A percentile compares a stretch with the other conserved stretches of the same genome.
phyloP scores from a whole-genome alignment of 2,113 vertebrate genomes.

The Furnarius figulus region DNA sequence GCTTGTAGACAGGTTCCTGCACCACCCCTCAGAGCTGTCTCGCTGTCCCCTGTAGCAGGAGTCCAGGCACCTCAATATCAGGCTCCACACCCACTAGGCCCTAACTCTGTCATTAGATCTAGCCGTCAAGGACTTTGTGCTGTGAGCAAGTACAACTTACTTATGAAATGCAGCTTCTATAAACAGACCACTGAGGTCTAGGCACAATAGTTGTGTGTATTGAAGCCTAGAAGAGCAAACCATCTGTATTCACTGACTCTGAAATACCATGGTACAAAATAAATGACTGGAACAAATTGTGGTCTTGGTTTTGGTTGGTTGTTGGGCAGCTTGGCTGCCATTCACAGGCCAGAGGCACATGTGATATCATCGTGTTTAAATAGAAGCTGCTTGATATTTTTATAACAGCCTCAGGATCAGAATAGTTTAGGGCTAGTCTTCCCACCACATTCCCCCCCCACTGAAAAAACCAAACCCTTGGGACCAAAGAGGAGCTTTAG shows the following conservation, averaged over 20 bases:
- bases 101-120: constrained; percentile 67
- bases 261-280: constrained; percentile 50
- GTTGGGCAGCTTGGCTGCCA: not conserved
- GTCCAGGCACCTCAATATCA: constrained; percentile 32
- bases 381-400: not conserved
- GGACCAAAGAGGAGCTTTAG: not conserved
- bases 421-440: not conserved
- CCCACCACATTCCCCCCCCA: no score
- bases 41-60: constrained; percentile 39
- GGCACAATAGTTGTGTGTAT: constrained; percentile 27
- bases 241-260: constrained; percentile 47
- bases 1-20: constrained; percentile 59
- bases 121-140: constrained; percentile 55
- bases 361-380: not conserved
- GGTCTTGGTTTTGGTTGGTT: not conserved
- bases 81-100: constrained; percentile 13
- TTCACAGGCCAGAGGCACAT: not conserved
- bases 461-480: not conserved
- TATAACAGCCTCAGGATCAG: not conserved
- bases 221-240: constrained; percentile 54
- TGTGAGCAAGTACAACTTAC: constrained; percentile 45
- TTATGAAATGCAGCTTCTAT: constrained; percentile 54
- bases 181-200: constrained; percentile 51
- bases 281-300: constrained; percentile 23
- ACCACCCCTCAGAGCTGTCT: constrained; percentile 41